Evolutionary conservation across 2,113 vertebrate genomes (phyloP).

Genomic region (Cynoglossus semilaevis): DNA sequence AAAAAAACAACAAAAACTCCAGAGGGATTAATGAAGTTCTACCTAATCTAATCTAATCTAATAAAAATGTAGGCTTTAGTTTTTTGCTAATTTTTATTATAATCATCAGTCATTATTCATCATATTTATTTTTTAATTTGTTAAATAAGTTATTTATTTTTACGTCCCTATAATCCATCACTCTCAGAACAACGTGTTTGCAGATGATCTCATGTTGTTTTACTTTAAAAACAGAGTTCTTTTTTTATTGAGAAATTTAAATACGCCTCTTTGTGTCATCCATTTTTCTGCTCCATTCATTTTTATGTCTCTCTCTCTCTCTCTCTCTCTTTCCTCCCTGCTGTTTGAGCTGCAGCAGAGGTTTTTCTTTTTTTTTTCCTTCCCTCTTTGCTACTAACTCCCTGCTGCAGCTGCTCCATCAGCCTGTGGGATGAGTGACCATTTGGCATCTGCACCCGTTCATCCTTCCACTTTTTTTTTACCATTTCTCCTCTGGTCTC

Average conservation of each 20-base stretch:
- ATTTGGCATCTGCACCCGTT: conserved; percentile 2
- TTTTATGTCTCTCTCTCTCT: not conserved
- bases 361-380: conserved; percentile 1
- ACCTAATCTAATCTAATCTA: too few species aligned
- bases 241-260: not conserved
- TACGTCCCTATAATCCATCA: too few species aligned
- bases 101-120: too few species aligned
- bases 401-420: conserved; percentile 22
- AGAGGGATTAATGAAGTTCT: too few species aligned
- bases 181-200: too few species aligned
- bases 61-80: too few species aligned
- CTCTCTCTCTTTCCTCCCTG: not conserved
- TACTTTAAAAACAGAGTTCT: not conserved
- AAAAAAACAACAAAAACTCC: too few species aligned
- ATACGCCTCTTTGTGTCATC: not conserved
- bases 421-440: conserved; percentile 31
- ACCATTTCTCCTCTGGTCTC: not conserved
- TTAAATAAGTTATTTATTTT: too few species aligned
- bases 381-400: conserved; percentile 11
- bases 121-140: too few species aligned
- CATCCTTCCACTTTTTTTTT: not conserved
- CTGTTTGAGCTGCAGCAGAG: conserved; percentile 12
- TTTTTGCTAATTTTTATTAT: too few species aligned
- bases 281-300: not conserved
- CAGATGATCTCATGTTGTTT: not conserved